Conservation (phyloP, 1,140 invertebrate genomes). For the Streblospio benedicti region DNA sequence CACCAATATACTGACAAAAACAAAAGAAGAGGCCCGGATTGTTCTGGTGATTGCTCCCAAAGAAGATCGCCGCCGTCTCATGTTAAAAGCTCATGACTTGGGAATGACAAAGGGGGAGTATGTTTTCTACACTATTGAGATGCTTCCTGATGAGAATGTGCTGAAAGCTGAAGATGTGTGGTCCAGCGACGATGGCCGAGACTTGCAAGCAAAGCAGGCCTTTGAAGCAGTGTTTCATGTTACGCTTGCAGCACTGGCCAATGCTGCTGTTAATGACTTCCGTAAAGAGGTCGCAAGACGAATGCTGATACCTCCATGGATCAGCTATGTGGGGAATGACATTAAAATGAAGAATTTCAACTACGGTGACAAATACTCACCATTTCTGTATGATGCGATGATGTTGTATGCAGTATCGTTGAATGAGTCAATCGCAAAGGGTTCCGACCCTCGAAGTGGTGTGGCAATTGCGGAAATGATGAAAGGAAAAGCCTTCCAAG, state of each 20-base stretch:
- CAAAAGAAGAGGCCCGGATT: neutral
- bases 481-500: constrained; percentile 29
- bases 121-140: constrained; percentile 1
- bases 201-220: constrained; percentile 11
- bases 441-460: constrained; percentile 66
- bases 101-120: constrained; percentile 16
- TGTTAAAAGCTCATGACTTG: constrained; percentile 5
- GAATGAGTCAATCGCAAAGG: constrained; percentile 73
- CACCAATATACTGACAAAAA: neutral
- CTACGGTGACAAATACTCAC: constrained; percentile 16
- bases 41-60: constrained; percentile 10
- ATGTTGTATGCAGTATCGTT: constrained; percentile 76
- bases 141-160: constrained; percentile 1
- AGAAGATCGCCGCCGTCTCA: constrained; percentile 8
- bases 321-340: neutral
- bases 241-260: constrained; percentile 5
- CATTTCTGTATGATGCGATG: constrained; percentile 71
- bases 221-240: constrained; percentile 17
- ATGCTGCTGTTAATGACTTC: constrained; percentile 6
- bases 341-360: too few species aligned
- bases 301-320: constrained; percentile 14
- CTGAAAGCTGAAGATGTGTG: neutral
- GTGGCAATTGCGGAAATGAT: constrained; percentile 66
- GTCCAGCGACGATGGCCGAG: neutral
- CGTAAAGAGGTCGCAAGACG: constrained; percentile 12